Conservation (phyloP, 1,140 invertebrate species). For the Formica exsecta region DNA sequence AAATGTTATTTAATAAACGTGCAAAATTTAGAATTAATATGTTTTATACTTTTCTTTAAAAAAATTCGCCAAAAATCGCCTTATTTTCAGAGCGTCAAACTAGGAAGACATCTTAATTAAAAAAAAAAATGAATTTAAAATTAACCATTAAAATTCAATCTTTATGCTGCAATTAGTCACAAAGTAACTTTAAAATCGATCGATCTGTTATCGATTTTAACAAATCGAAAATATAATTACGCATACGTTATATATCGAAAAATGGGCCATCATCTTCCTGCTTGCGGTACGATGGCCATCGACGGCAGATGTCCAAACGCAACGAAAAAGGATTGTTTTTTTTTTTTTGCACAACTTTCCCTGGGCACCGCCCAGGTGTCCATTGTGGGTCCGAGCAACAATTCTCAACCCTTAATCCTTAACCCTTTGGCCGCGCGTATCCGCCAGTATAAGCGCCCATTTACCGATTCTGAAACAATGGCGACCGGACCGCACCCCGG, state of each 20-base stretch:
- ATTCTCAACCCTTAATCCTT: constrained; percentile 80
- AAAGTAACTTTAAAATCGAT: not conserved
- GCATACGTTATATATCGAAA: not conserved
- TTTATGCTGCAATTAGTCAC: not conserved
- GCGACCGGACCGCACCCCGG: constrained; percentile 85
- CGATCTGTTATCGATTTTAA: not conserved
- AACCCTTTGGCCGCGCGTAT: constrained; percentile 81
- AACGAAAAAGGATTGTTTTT: constrained; percentile 72
- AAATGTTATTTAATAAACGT: no score
- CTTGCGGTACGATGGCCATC: constrained; percentile 61
- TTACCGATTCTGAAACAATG: constrained; percentile 85
- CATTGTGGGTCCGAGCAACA: constrained; percentile 77
- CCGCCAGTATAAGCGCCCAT: constrained; percentile 79
- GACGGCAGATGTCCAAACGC: constrained; percentile 75
- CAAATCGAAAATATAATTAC: not conserved
- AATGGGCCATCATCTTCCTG: constrained; percentile 42
- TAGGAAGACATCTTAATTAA: no score
- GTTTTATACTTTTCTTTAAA: no score
- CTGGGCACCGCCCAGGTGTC: constrained; percentile 79
- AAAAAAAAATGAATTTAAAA: not conserved
- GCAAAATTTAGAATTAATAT: no score
- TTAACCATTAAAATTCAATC: not conserved
- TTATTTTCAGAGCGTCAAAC: no score
- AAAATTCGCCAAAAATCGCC: no score
- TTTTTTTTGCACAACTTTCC: constrained; percentile 71